Evolutionary conservation across 2,113 vertebrate genomes (phyloP), one percentile per base, ranked within the genome.

Genomic region (Phylloscopus whistleri): DNA sequence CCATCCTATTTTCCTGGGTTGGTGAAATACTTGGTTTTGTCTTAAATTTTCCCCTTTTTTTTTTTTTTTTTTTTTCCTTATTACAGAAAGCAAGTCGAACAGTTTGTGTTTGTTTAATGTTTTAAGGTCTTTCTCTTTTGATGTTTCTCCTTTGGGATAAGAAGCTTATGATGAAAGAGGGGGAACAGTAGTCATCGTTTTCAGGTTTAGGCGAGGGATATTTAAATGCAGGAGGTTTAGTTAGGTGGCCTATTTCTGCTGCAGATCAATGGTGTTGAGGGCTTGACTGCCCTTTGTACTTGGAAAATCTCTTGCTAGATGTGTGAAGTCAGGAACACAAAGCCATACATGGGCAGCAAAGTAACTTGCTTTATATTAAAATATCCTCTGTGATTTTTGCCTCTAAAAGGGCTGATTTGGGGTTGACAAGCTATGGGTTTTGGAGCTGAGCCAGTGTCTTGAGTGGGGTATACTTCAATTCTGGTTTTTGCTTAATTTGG

Each of bases 11-110:
- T 95, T 87, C 64, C 77, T 72, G 91, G 77, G 46, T 70, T 90
- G 74, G 70, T 2, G 8, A 72, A 95, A 96, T 75, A 89, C 89
- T 97, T 94, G 94, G 83, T 84, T 97, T 97, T 96, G 94, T 91
- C 94, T 98, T 87, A 96, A 91, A 85, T 93, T 95, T 96, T 90
- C n/a, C 35, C 63, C 28, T 44, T 76, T 75, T 74, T 56, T n/a
- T 49, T 48, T 49, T 52, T 80, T 69, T 66, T 82, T 44, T 35
- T 68, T 67, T 46, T 46, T 10, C 11, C n/a, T 35, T 87, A 19
- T 74, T 77, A 28, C 56, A 91, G 67, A 59, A 87, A 66, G 46
- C 74, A 70, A 60, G 75, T 66, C 1, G 62, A 91, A 83, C 39
- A 85, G 94, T 90, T 95, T 94, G 48, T 96, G 84, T 93, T 94